Conservation (phyloP, 2,888 invertebrate genomes). For the Tinea pellionella region DNA sequence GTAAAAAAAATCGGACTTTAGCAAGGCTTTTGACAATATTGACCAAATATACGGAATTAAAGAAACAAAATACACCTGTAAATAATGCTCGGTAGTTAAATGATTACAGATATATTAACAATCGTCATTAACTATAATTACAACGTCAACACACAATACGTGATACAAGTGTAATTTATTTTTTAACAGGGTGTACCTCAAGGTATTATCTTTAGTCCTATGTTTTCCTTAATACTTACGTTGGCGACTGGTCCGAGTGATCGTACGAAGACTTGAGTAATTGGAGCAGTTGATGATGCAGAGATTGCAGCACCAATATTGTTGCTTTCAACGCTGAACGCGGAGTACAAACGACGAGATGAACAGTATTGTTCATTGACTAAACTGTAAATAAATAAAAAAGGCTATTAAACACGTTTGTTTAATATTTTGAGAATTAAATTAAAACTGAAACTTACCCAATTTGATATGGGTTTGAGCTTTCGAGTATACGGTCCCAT, state of each 20-base stretch:
- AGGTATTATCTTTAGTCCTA: too few relatives aligned
- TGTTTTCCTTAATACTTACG: slow-evolving; percentile 28
- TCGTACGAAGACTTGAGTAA: slow-evolving; percentile 19
- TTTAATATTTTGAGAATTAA: background rate
- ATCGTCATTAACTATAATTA: too few relatives aligned
- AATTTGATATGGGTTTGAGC: slow-evolving; percentile 22
- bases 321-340: slow-evolving; percentile 35
- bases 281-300: slow-evolving; percentile 30
- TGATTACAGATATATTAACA: too few relatives aligned
- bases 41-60: too few relatives aligned
- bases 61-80: too few relatives aligned
- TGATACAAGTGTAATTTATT: too few relatives aligned
- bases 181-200: too few relatives aligned
- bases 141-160: too few relatives aligned
- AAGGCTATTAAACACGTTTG: background rate
- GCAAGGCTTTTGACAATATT: too few relatives aligned
- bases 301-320: slow-evolving; percentile 39
- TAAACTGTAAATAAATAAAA: slow-evolving; percentile 25
- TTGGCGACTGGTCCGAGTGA: slow-evolving; percentile 21
- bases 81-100: too few relatives aligned
- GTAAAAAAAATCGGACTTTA: slow-evolving; percentile 16
- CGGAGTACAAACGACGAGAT: slow-evolving; percentile 37
- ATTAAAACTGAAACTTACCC: slow-evolving; percentile 21
- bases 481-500: slow-evolving; percentile 36
- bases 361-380: slow-evolving; percentile 46